Evolutionary conservation across 1,140 invertebrate species (phyloP).

Genomic region (Hylaeus anthracinus): DNA sequence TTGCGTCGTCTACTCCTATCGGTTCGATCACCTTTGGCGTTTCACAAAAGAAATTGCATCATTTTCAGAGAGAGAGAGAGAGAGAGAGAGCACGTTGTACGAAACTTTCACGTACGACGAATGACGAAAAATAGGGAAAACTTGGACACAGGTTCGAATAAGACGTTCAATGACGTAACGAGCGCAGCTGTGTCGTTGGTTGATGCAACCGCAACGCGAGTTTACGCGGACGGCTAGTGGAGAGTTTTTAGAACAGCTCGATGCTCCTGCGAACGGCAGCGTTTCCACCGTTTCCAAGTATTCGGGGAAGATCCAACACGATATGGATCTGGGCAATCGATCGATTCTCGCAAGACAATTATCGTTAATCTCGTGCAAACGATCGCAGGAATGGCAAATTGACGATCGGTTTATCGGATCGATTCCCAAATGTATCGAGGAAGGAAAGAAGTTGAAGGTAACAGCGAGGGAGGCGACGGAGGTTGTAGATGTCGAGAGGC

Average conservation of each 20-base stretch:
- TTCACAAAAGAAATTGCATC: too few species aligned
- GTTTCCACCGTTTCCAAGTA: not conserved
- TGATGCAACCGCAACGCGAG: conserved; percentile 53
- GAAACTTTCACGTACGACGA: too few species aligned
- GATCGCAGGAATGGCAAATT: too few species aligned
- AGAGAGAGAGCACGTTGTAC: too few species aligned
- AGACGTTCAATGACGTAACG: conserved; percentile 23
- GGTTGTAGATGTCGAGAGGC: not conserved
- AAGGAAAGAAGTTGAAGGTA: too few species aligned
- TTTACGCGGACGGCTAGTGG: conserved; percentile 44
- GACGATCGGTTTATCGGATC: too few species aligned
- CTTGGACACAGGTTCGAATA: not conserved
- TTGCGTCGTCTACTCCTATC: too few species aligned
- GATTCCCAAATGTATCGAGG: too few species aligned
- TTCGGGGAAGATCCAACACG: conserved; percentile 1
- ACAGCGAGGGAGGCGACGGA: not conserved
- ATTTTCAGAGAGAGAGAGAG: too few species aligned
- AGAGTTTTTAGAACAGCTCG: conserved; percentile 14
- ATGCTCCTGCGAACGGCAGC: not conserved
- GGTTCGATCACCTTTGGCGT: too few species aligned
- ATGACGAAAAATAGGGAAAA: not conserved
- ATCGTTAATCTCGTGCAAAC: not conserved
- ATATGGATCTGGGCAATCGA: not conserved
- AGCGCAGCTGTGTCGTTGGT: conserved; percentile 23
- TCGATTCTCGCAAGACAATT: not conserved